Conservation (phyloP, 2,113 vertebrate species). For the Chionodraco myersi region DNA sequence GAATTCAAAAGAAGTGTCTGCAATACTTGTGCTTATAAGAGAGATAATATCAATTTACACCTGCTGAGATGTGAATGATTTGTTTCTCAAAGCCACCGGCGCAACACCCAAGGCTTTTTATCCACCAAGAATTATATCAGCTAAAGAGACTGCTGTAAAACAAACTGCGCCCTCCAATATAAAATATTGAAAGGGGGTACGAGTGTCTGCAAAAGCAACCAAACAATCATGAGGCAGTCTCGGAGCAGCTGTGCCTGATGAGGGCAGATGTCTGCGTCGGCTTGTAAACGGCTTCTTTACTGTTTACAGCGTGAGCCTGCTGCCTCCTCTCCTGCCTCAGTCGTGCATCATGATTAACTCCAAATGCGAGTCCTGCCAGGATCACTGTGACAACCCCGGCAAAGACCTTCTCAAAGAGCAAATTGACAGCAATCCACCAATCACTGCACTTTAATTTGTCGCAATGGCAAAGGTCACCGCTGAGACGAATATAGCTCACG, state of each 20-base stretch:
- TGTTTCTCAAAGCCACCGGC: constrained; percentile 43
- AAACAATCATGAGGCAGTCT: constrained; percentile 64
- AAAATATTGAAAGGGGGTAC: constrained; percentile 53
- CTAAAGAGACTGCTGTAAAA: constrained; percentile 56
- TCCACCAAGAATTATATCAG: constrained; percentile 55
- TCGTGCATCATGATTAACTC: constrained; percentile 73
- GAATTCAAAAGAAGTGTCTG: constrained; percentile 23
- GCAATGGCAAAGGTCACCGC: constrained; percentile 67
- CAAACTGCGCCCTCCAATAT: constrained; percentile 49
- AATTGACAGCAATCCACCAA: constrained; percentile 61
- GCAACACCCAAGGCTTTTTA: constrained; percentile 45
- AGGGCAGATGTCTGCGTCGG: constrained; percentile 74
- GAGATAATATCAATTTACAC: constrained; percentile 41
- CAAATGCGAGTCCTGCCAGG: constrained; percentile 61
- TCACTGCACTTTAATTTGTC: constrained; percentile 68
- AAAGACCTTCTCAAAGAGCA: constrained; percentile 46
- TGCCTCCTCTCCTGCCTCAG: constrained; percentile 54
- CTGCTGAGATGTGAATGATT: constrained; percentile 46
- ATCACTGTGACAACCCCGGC: constrained; percentile 40
- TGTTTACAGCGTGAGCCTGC: constrained; percentile 65
- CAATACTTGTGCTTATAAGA: constrained; percentile 27
- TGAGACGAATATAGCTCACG: constrained; percentile 57
- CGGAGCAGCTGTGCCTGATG: constrained; percentile 69
- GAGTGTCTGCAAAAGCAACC: constrained; percentile 68
- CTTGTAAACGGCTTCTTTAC: constrained; percentile 72